These are phyloP conservation scores for Palythoa heliodiscus DNA, from an alignment of 92 coral and sea anemone genomes.

Conservation along the genomic window DNA sequence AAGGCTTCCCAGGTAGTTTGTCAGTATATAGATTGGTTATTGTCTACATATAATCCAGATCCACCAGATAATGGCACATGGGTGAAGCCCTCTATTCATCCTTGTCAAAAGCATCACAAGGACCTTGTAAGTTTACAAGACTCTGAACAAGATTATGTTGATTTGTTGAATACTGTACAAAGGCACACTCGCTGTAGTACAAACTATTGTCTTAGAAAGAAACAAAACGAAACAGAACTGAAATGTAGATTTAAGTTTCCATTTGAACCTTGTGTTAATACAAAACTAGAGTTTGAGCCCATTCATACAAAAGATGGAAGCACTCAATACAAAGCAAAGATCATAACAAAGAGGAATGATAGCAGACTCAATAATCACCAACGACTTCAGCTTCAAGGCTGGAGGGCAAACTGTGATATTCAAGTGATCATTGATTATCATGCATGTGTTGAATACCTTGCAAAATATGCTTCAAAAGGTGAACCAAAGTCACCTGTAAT, in stretches of 20 bases:
- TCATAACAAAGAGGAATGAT: background rate
- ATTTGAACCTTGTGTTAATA: background rate
- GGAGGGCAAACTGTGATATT: background rate
- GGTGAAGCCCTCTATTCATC: conserved; percentile 46
- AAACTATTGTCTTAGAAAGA: no score
- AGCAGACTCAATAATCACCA: no score
- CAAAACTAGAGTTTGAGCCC: background rate
- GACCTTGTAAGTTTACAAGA: no score
- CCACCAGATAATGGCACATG: conserved; percentile 20
- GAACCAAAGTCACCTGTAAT: background rate
- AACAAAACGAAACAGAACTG: background rate
- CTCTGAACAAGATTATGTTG: conserved; percentile 3
- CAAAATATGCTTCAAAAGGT: background rate
- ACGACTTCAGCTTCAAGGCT: no score
- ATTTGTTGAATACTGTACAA: background rate
- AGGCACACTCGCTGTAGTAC: background rate
- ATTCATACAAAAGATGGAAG: background rate
- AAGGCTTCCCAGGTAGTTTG: conserved; percentile 46
- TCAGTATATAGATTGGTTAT: conserved; percentile 44
- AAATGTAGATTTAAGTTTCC: background rate
- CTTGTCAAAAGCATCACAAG: conserved; percentile 48
- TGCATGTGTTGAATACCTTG: no score
- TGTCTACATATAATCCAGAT: background rate
- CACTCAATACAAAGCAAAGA: background rate
- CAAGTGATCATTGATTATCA: background rate